phyloP scores from a whole-genome alignment of 2,797 vertebrate genomes.

The Jordanella pulchra region DNA sequence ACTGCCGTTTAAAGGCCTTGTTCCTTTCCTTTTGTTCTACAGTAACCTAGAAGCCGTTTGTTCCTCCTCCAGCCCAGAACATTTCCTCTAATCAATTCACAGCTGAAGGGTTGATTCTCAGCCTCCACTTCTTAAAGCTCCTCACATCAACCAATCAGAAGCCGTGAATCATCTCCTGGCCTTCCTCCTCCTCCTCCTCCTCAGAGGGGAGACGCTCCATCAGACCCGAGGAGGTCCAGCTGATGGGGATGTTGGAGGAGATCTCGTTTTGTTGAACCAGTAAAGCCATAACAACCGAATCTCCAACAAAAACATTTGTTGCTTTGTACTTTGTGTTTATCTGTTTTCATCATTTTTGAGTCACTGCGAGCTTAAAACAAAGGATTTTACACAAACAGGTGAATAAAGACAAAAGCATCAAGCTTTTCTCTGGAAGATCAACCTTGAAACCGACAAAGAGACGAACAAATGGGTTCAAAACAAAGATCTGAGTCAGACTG shows the following conservation, averaged over 20 bases:
- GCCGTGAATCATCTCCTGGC: constrained; percentile 25
- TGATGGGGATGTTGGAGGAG: not conserved
- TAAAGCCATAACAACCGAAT: not conserved
- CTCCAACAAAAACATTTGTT: not conserved
- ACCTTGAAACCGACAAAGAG: constrained; percentile 38
- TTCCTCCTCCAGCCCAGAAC: constrained; percentile 14
- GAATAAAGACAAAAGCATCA: not conserved
- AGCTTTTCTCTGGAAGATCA: constrained; percentile 31
- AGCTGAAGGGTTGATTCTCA: constrained; percentile 19
- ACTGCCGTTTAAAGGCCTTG: not conserved
- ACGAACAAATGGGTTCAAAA: constrained; percentile 31
- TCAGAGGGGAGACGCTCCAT: not conserved
- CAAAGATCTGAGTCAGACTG: not conserved
- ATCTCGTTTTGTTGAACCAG: not conserved
- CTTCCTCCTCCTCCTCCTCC: constrained; percentile 12
- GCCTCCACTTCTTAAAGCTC: constrained; percentile 25
- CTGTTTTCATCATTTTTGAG: constrained; percentile 5
- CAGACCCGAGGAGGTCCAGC: not conserved
- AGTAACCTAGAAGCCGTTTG: constrained; percentile 2
- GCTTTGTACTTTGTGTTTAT: not conserved
- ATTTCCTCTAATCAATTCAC: constrained; percentile 28
- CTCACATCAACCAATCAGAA: constrained; percentile 39
- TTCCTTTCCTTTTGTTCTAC: constrained; percentile 4
- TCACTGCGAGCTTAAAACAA: not conserved
- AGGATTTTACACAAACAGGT: not conserved